These are phyloP conservation scores for Eurytoma adleriae DNA, from an alignment of 2,888 invertebrate species.

Conservation along the genomic window DNA sequence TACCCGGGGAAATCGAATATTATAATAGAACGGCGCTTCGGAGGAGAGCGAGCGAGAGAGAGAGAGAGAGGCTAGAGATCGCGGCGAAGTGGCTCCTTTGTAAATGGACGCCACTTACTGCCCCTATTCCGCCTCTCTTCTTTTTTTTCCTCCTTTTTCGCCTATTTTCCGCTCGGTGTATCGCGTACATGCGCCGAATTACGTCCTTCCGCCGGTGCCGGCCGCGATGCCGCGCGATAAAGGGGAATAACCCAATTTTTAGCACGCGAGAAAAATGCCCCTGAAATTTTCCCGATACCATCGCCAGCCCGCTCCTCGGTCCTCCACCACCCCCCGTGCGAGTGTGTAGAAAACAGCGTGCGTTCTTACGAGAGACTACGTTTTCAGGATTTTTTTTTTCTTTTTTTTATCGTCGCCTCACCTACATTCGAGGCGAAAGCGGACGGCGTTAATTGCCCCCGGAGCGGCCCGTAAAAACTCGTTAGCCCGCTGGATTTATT, in stretches of 20 bases:
- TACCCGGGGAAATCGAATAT: constrained; percentile 64
- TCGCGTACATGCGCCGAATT: constrained; percentile 29
- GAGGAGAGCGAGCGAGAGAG: constrained; percentile 8
- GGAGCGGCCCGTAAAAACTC: constrained; percentile 72
- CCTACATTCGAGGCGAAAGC: constrained; percentile 28
- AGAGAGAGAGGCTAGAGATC: background rate
- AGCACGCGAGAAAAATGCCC: constrained; percentile 13
- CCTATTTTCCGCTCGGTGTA: constrained; percentile 43
- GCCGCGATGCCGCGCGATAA: constrained; percentile 41
- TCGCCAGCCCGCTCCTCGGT: constrained; percentile 1
- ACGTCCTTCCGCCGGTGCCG: constrained; percentile 53
- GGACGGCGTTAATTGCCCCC: constrained; percentile 51
- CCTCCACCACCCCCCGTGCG: background rate
- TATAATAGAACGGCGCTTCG: constrained; percentile 63
- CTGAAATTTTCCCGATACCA: constrained; percentile 24
- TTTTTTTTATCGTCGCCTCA: background rate
- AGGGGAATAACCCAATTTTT: constrained; percentile 56
- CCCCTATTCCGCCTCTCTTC: constrained; percentile 36
- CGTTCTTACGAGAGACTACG: no score
- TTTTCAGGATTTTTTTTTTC: no score
- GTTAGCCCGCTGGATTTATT: constrained; percentile 72
- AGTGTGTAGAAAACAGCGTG: background rate
- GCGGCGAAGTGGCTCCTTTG: constrained; percentile 4
- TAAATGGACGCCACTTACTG: constrained; percentile 46
- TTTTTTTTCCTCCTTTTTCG: constrained; percentile 16